phyloP scores from a whole-genome alignment of 2,113 vertebrate species.

The Pitta sordida region DNA sequence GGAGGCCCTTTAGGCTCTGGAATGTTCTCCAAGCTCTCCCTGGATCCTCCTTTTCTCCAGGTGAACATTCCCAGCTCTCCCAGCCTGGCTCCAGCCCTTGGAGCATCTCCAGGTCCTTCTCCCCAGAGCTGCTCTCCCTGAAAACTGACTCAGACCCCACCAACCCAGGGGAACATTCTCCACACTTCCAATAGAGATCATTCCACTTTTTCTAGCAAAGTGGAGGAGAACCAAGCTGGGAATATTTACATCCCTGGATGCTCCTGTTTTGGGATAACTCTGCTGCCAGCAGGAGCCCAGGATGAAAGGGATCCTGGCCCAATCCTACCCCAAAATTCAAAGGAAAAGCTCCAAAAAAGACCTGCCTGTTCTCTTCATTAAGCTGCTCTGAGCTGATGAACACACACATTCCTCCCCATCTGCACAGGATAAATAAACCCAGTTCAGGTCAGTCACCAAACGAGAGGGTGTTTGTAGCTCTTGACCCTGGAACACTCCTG shows the following conservation, averaged over 20 bases:
- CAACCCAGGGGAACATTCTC: neutral
- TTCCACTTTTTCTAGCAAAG: neutral
- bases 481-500: neutral
- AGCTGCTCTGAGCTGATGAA: conserved; percentile 32
- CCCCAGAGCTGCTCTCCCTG: neutral
- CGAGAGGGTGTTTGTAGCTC: conserved; percentile 45
- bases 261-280: conserved; percentile 6
- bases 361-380: conserved; percentile 61
- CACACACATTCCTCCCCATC: neutral
- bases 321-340: neutral
- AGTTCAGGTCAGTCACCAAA: conserved; percentile 53
- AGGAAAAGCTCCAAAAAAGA: neutral
- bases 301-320: neutral
- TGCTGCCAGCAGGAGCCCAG: neutral
- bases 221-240: neutral
- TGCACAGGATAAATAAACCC: conserved; percentile 48
- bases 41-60: neutral
- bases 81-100: neutral
- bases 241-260: neutral
- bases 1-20: neutral
- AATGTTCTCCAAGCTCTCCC: neutral
- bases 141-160: neutral
- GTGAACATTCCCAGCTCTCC: neutral
- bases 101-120: neutral
- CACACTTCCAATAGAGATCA: neutral